Base-by-base conservation (phyloP, 2,888 invertebrate genomes). In the Drosophila emarginata region DNA sequence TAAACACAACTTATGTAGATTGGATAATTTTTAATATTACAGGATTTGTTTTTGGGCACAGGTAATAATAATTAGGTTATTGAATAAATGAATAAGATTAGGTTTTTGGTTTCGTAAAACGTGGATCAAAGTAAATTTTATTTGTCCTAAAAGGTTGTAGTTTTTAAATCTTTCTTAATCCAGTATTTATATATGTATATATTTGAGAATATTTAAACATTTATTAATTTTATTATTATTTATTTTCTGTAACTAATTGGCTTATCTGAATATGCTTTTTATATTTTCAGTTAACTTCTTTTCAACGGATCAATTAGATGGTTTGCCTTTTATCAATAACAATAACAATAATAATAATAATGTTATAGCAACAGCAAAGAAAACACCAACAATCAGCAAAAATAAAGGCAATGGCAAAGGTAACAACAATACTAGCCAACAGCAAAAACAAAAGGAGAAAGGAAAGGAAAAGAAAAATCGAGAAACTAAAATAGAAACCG, bases 161-260 rank as follows among this genome's bases (percentile, higher is more conserved):
- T 4, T 23, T 23, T 23, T 23, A 2, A 2, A 23, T 23, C 23
- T 23, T 23, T 23, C n/a, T n/a, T n/a, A n/a, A n/a, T 23, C 23
- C 23, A n/a, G 2, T 23, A 23, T 28, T 4, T 28, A 5, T 28
- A 28, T 28, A 28, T 28, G 4, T 28, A 28, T 28, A 28, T 28
- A 28, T 5, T 28, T 28, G 1, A 28, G 28, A 28, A 4, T 28
- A 28, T 5, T 28, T 28, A 28, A 4, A 5, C 6, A 28, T 28
- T 4, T 28, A 28, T 87, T 81, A 82, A 85, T 82, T 87, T 81
- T 79, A 85, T 82, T 82, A 87, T 56, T 14, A 18, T 14, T 9
- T 45, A 0, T 59, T 23, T 5, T 52, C n/a, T 18, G n/a, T 4
- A 37, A 28, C 18, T 15, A 45, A 45, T 45, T 45, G 14, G 18